These are phyloP conservation scores for Hesperia comma DNA, from an alignment of 2,888 invertebrate species.

Conservation along the genomic window DNA sequence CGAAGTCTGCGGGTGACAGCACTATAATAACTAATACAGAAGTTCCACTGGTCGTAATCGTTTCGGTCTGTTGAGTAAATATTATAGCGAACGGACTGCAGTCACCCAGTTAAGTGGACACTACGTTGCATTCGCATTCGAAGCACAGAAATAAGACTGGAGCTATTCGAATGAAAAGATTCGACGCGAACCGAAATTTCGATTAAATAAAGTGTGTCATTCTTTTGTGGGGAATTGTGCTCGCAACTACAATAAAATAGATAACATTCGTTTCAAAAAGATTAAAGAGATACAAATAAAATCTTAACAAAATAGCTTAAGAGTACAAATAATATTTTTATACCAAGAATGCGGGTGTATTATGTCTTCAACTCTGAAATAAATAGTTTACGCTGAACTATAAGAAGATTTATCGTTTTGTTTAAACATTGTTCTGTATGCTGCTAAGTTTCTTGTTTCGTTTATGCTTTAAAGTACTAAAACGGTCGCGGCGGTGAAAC, in stretches of 20 bases:
- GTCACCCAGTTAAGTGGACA: conserved; percentile 7
- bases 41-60: neutral
- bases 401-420: neutral
- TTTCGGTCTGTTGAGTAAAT: conserved; percentile 5
- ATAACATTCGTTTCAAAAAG: neutral
- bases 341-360: neutral
- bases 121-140: conserved; percentile 1
- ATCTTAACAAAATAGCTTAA: neutral
- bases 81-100: conserved; percentile 1
- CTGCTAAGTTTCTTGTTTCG: neutral
- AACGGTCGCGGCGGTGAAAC: neutral
- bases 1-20: conserved; percentile 7
- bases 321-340: neutral
- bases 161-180: neutral
- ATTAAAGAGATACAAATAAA: neutral
- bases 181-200: neutral
- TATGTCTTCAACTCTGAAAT: neutral
- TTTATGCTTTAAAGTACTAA: neutral
- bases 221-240: neutral
- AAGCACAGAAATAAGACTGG: neutral
- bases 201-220: neutral
- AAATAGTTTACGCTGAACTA: neutral
- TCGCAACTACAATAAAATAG: neutral
- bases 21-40: conserved; percentile 9
- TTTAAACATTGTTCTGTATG: neutral